Evolutionary conservation across 92 coral and sea anemone species (phyloP).

Genomic region (Phenganax stokvisi): DNA sequence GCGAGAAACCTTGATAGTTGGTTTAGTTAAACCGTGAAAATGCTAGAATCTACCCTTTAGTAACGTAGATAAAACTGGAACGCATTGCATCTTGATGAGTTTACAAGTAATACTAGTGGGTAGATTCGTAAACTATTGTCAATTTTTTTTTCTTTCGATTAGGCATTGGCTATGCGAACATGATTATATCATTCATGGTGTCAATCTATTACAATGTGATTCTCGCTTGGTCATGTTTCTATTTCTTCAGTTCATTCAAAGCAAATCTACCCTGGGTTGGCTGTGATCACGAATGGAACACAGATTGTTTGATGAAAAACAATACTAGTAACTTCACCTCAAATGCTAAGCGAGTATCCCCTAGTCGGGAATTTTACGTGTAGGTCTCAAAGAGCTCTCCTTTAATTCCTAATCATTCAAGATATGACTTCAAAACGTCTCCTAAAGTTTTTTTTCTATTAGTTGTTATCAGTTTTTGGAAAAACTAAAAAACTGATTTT

Average conservation of each 20-base stretch:
- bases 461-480: no score
- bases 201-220: conserved; percentile 87
- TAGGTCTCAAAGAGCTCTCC: conserved; percentile 40
- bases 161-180: conserved; percentile 85
- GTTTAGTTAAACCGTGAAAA: no score
- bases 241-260: conserved; percentile 67
- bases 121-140: neutral
- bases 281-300: conserved; percentile 76
- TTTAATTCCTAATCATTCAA: no score
- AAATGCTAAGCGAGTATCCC: conserved; percentile 64
- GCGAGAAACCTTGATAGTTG: no score
- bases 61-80: no score
- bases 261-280: conserved; percentile 82
- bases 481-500: no score
- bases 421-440: no score
- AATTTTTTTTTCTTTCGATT: neutral
- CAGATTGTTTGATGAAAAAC: conserved; percentile 54
- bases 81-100: no score
- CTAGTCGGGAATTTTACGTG: conserved; percentile 77
- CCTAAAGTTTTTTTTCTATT: neutral
- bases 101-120: neutral
- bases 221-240: conserved; percentile 81
- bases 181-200: conserved; percentile 70
- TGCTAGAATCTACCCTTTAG: no score
- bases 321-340: conserved; percentile 32